Conservation (phyloP, 2,113 vertebrate genomes). For the Coturnix japonica region DNA sequence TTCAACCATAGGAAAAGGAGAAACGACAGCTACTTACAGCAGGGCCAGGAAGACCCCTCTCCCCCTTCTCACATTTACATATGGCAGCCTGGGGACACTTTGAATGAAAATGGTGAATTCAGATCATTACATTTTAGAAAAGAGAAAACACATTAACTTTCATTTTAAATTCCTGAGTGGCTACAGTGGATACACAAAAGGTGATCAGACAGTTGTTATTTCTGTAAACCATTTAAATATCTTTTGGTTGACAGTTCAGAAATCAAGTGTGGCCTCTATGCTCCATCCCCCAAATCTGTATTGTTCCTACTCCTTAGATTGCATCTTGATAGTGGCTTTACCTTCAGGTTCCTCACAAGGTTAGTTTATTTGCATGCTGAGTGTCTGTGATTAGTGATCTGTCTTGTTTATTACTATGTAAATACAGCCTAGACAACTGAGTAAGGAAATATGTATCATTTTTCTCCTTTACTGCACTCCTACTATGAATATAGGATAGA, state of each 20-base stretch:
- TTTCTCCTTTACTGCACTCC: not conserved
- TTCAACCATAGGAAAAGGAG: not conserved
- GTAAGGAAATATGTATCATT: not conserved
- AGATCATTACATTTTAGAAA: constrained; percentile 27
- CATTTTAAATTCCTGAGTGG: not conserved
- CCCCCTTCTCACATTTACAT: constrained; percentile 90
- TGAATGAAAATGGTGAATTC: constrained; percentile 28
- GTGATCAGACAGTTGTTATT: not conserved
- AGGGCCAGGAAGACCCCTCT: constrained; percentile 83
- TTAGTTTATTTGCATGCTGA: not conserved
- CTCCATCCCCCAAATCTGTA: not conserved
- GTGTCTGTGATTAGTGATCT: not conserved
- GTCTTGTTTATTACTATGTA: not conserved
- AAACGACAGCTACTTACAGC: constrained; percentile 81
- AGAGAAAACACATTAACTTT: not conserved
- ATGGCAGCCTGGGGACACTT: constrained; percentile 84
- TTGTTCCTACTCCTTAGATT: not conserved
- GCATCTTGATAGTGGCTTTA: not conserved
- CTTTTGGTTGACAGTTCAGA: not conserved
- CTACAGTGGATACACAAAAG: not conserved
- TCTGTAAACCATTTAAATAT: not conserved
- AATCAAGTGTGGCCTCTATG: not conserved
- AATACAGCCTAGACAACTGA: not conserved
- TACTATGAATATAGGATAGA: not conserved
- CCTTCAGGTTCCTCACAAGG: not conserved